Percentiles rank a stretch among this genome's conserved stretches.
phyloP scores from a whole-genome alignment of 2,113 vertebrate genomes.

The Rallus limicola region DNA sequence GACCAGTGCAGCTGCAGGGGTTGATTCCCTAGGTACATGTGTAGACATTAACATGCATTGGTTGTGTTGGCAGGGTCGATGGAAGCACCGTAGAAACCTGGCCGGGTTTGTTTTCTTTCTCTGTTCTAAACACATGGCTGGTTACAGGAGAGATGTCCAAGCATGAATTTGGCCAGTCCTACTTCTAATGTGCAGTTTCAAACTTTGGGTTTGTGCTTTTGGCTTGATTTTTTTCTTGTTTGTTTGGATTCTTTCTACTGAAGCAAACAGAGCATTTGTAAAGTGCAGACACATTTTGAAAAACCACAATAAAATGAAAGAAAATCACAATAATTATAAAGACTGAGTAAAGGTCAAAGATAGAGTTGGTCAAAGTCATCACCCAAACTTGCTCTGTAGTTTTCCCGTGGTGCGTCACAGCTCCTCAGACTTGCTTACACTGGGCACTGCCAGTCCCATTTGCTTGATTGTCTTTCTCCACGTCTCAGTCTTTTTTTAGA shows the following conservation, averaged over 20 bases:
- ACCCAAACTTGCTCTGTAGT: not conserved
- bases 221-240: constrained; percentile 18
- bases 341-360: constrained; percentile 32
- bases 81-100: accelerated
- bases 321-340: constrained; percentile 67
- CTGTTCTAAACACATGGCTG: not conserved
- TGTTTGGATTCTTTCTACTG: constrained; percentile 36
- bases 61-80: not conserved
- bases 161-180: not conserved
- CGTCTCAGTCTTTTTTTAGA: not conserved
- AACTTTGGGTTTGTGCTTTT: constrained; percentile 11
- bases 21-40: not conserved
- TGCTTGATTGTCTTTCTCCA: not conserved
- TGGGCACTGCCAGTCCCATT: not conserved
- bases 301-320: constrained; percentile 51
- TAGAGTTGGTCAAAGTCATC: not conserved
- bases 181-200: constrained; percentile 13
- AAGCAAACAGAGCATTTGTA: not conserved
- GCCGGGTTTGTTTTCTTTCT: not conserved
- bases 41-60: not conserved
- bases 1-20: accelerated
- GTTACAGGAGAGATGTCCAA: not conserved
- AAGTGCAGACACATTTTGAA: constrained; percentile 33
- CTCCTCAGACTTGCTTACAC: not conserved
- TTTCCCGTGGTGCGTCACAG: constrained; percentile 1